Evolutionary conservation across 2,888 invertebrate species (phyloP), one percentile per base, ranked within the genome.

Genomic region (Thymelicus acteon): DNA sequence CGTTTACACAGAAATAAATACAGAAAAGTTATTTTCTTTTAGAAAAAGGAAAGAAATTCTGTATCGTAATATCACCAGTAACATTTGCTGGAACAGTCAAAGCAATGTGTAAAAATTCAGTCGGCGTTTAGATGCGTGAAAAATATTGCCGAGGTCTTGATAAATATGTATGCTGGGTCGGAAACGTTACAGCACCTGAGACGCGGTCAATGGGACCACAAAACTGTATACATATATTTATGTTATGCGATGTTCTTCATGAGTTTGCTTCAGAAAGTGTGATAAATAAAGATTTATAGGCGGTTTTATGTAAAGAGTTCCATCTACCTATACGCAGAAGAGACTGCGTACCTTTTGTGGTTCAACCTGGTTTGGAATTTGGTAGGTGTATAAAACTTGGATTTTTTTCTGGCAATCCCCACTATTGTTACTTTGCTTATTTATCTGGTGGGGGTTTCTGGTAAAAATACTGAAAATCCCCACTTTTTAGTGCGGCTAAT

Each of bases 161-260:
- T 71, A 71, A 71, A 71, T 71, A 71, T 66, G 71, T 71, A 71
- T 66, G 57, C 40, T 54, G 10, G 19, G 39, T 31, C 31, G 31
- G 31, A 31, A 44, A 39, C 15, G 39, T 37, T 24, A 31, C 31
- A 60, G 19, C 67, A 67, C 67, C 67, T 67, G 67, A 49, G 67
- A 67, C 49, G 10, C 48, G 58, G 66, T 60, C 58, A 67, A 39
- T 60, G 47, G 24, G 58, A 60, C 48, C 39, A 60, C 67, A 37
- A 54, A 49, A n/a, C 49, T 49, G 15, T 49, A 49, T 49, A 49
- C 1, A 24, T 54, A 49, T 8, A 24, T 54, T 54, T 54, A 24
- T 54, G 54, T 54, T 54, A 54, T 24, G 24, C 54, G 19, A 54
- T 24, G 24, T 54, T 54, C 8, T 24, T 19, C 10, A 52, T 10